These are phyloP conservation scores for Chaenogobius annularis DNA, from an alignment of 2,113 vertebrate species.

Conservation along the genomic window DNA sequence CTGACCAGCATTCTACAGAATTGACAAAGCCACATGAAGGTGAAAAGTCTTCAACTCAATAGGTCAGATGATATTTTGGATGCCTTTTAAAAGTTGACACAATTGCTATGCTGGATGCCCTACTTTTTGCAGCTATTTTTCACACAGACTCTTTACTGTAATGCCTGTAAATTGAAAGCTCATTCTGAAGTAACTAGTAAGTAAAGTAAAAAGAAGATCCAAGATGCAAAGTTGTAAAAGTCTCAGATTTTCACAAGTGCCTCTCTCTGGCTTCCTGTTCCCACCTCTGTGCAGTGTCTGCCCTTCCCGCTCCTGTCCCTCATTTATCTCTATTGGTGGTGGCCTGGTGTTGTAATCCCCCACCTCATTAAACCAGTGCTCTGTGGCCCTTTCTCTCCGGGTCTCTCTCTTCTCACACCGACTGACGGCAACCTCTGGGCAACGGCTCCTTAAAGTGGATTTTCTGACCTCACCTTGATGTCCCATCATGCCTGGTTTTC, in stretches of 20 bases:
- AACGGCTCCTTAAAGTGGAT: slow-evolving; percentile 23
- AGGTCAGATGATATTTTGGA: too few species aligned
- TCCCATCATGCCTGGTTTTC: slow-evolving; percentile 22
- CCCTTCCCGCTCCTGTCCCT: slow-evolving; percentile 22
- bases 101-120: too few species aligned
- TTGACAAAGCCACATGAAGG: too few species aligned
- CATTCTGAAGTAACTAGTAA: not conserved
- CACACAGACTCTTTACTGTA: too few species aligned
- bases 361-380: slow-evolving; percentile 38
- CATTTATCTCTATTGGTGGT: slow-evolving; percentile 33
- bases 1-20: not conserved
- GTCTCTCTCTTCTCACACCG: not conserved
- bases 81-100: too few species aligned
- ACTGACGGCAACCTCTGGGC: slow-evolving; percentile 27
- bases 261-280: not conserved
- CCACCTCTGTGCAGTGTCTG: slow-evolving; percentile 1
- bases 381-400: slow-evolving; percentile 23
- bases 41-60: too few species aligned
- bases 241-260: not conserved
- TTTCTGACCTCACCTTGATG: slow-evolving; percentile 4
- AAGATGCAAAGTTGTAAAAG: not conserved
- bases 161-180: too few species aligned
- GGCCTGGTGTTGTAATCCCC: slow-evolving; percentile 36
- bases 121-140: too few species aligned
- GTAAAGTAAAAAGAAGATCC: not conserved